A percentile compares a stretch with the other conserved stretches of the same genome.
These are phyloP conservation scores for Spilogale gracilis DNA, from an alignment of 2,113 vertebrate genomes.

Conservation along the genomic window DNA sequence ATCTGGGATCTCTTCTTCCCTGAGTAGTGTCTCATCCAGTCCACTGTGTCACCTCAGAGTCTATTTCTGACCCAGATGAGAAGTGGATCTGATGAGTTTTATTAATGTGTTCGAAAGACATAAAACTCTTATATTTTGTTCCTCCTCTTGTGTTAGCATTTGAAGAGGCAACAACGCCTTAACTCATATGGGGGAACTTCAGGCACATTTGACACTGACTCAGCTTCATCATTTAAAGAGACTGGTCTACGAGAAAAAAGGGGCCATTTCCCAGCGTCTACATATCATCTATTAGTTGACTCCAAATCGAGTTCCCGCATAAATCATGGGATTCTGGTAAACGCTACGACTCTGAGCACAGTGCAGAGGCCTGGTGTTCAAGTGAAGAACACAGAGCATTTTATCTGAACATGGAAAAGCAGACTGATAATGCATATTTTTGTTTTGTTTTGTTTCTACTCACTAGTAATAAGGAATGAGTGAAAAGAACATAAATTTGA, in stretches of 20 bases:
- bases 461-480: not conserved
- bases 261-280: not conserved
- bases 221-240: not conserved
- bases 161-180: not conserved
- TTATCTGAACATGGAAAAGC: not conserved
- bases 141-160: not conserved
- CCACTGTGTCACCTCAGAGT: not conserved
- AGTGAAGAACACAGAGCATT: fast-evolving
- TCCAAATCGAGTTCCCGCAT: not conserved
- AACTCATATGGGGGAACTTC: not conserved
- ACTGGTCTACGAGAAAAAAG: not conserved
- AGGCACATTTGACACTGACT: not conserved
- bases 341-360: not conserved
- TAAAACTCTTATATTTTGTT: not conserved
- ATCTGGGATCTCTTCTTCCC: not conserved
- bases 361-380: not conserved
- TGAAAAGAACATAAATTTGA: not conserved
- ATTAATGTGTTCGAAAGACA: not conserved
- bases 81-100: not conserved
- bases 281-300: not conserved
- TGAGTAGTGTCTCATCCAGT: fast-evolving
- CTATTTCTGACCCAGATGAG: not conserved
- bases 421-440: not conserved
- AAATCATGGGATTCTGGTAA: not conserved
- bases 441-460: not conserved